phyloP scores from a whole-genome alignment of 2,797 vertebrate species.

The Danio jaintianensis region DNA sequence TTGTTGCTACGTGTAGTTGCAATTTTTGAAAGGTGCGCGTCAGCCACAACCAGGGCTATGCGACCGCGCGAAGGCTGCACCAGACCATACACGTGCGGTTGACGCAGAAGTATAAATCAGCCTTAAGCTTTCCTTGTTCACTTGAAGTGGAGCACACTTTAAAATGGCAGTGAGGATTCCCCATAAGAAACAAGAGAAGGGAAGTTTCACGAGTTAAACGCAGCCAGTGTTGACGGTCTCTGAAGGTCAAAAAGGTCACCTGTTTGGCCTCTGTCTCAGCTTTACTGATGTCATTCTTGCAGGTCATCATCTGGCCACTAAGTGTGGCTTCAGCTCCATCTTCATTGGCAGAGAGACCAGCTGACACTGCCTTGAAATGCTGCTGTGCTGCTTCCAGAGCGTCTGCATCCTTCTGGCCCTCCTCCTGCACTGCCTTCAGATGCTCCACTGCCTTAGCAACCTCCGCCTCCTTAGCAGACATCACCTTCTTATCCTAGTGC shows the following conservation, averaged over 20 bases:
- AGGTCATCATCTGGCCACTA: conserved; percentile 92
- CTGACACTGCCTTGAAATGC: conserved; percentile 90
- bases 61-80: too few relatives aligned
- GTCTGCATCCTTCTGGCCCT: conserved; percentile 78
- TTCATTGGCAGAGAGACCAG: conserved; percentile 89
- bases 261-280: conserved; percentile 92
- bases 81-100: too few relatives aligned
- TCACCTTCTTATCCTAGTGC: conserved; percentile 86
- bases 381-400: conserved; percentile 86
- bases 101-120: too few relatives aligned
- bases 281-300: conserved; percentile 95
- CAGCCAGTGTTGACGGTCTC: neutral
- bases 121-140: too few relatives aligned
- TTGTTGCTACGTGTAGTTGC: too few relatives aligned
- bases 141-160: neutral
- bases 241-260: conserved; percentile 71
- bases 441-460: conserved; percentile 78
- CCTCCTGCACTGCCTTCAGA: conserved; percentile 80
- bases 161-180: too few relatives aligned
- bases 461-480: conserved; percentile 87
- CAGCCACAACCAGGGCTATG: too few relatives aligned
- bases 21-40: too few relatives aligned
- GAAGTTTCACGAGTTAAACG: too few relatives aligned
- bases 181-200: too few relatives aligned
- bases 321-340: conserved; percentile 88